Conservation (phyloP, 2,113 vertebrate species). For the Coregonus clupeaformis region DNA sequence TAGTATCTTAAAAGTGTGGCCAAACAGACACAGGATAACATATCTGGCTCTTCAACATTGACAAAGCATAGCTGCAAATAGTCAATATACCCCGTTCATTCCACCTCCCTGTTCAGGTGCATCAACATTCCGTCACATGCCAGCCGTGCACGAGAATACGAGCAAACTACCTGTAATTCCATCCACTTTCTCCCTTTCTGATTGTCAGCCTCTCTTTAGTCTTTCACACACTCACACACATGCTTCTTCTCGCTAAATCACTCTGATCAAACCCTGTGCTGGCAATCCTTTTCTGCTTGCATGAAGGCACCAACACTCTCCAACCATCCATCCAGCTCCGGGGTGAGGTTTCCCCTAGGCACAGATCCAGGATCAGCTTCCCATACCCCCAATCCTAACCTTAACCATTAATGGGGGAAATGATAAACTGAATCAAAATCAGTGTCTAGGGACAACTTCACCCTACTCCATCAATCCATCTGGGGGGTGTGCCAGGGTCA, state of each 20-base stretch:
- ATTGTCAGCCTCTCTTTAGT: not conserved
- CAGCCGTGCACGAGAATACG: conserved; percentile 2
- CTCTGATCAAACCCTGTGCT: not conserved
- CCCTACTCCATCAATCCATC: not conserved
- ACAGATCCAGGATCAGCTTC: not conserved
- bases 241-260: not conserved
- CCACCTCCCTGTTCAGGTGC: not conserved
- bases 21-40: conserved; percentile 1
- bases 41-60: not conserved
- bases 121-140: not conserved
- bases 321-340: not conserved
- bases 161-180: not conserved
- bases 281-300: not conserved
- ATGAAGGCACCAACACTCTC: not conserved
- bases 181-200: not conserved
- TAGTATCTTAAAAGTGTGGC: not conserved
- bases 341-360: too few species aligned
- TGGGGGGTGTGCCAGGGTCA: conserved; percentile 23
- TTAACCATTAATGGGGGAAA: not conserved
- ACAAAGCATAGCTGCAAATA: not conserved
- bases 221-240: not conserved
- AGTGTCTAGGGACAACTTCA: too few species aligned
- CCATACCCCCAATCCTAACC: not conserved
- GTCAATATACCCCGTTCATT: not conserved
- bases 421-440: too few species aligned